These are phyloP conservation scores for Channa argus DNA, from an alignment of 2,113 vertebrate species.

Conservation along the genomic window DNA sequence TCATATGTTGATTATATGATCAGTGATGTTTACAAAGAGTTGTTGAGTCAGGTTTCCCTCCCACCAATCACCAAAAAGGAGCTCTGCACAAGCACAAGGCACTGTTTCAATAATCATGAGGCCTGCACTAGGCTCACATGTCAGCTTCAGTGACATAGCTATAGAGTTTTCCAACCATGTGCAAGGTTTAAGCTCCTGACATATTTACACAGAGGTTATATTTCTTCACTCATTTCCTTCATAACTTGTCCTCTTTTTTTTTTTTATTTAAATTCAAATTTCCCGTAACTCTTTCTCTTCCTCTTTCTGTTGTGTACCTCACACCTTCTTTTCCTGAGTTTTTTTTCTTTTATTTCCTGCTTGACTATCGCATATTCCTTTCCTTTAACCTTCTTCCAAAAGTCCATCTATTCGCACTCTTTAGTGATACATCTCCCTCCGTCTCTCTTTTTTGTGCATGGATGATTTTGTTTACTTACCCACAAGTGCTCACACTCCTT, in stretches of 20 bases:
- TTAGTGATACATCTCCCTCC: conserved; percentile 57
- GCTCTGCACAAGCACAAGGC: too few relatives aligned
- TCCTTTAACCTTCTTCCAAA: neutral
- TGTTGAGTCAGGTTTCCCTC: too few relatives aligned
- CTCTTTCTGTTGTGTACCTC: neutral
- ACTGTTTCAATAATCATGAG: too few relatives aligned
- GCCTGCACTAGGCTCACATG: too few relatives aligned
- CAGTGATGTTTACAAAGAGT: too few relatives aligned
- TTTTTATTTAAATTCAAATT: conserved; percentile 19
- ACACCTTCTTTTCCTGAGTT: neutral
- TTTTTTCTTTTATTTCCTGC: neutral
- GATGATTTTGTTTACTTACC: conserved; percentile 79
- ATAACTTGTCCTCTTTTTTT: neutral
- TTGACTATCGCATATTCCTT: neutral
- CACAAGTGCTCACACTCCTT: conserved; percentile 73
- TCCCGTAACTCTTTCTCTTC: conserved; percentile 5
- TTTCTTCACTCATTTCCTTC: too few relatives aligned
- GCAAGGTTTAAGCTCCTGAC: too few relatives aligned
- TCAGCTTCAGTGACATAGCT: too few relatives aligned
- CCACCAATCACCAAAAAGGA: too few relatives aligned
- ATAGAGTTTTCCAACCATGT: too few relatives aligned
- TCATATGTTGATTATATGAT: too few relatives aligned
- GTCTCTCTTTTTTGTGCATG: conserved; percentile 62
- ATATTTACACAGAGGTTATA: too few relatives aligned
- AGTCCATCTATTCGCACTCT: conserved; percentile 27